Base-by-base conservation (phyloP, 2,797 vertebrate species). In the Acrocephalus scirpaceus region DNA sequence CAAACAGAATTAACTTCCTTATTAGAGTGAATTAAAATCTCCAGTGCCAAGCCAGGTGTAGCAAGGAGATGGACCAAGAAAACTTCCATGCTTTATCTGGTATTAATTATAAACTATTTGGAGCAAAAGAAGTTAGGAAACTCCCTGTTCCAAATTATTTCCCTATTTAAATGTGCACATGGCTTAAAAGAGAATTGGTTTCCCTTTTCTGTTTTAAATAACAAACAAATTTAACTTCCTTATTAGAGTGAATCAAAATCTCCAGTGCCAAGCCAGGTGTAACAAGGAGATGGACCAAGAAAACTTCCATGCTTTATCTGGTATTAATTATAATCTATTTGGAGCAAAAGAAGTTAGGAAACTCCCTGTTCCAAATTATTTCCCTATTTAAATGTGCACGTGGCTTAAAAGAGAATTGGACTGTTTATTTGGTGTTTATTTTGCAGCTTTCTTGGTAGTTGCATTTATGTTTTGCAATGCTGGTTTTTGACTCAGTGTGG, bases 231-330 rank as follows among this genome's bases (percentile, higher is more conserved):
- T 88, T 38, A 69, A 69, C 40, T 51, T 79, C 57, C n/a, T 86
- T 81, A 82, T 86, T 86, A 78, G 67, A 73, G 45, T 26, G 51
- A 83, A 78, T 66, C 92, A 77, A 91, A 90, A 71, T 74, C 81
- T 71, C 54, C 44, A 38, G 40, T 48, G 75, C 53, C 30, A 36
- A 47, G 38, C 74, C 77, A 86, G 87, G 76, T 86, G 62, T 65
- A 56, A 82, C 7, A 16, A 92, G 30, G 72, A 82, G 67, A 53
- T 42, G 42, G 34, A 87, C 51, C 62, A 23, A 82, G 38, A 54
- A 32, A 78, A 42, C 21, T 44, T 81, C 64, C 17, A 1, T 29
- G 2, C 30, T 91, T 91, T 51, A 13, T 36, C 48, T 67, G 57
- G 1, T 79, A 54, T 47, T 93, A 86, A 81, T 90, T 79, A 6